These are phyloP conservation scores for Brachyrhaphis roseni DNA, from an alignment of 2,797 vertebrate species.

Conservation along the genomic window DNA sequence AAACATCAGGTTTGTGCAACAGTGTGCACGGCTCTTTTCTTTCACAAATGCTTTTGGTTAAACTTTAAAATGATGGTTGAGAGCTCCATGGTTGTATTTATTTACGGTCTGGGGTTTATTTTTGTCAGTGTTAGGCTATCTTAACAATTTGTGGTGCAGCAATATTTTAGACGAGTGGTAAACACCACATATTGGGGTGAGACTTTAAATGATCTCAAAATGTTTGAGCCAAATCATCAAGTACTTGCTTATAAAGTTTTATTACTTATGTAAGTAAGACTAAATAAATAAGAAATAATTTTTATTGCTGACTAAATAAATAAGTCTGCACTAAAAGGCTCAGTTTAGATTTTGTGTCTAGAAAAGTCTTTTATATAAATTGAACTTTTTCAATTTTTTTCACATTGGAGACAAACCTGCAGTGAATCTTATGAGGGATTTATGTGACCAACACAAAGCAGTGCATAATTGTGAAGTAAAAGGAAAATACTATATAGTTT, in stretches of 20 bases:
- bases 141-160: neutral
- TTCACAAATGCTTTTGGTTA: neutral
- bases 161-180: neutral
- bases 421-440: neutral
- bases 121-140: neutral
- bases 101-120: neutral
- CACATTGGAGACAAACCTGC: neutral
- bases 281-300: no score
- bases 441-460: no score
- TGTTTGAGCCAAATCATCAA: neutral
- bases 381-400: neutral
- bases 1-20: neutral
- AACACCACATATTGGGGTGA: neutral
- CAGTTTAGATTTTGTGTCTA: neutral
- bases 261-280: neutral
- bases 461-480: no score
- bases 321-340: neutral
- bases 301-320: no score
- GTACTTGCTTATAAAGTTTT: neutral
- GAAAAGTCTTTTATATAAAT: neutral
- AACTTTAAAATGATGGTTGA: neutral
- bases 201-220: neutral
- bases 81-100: neutral
- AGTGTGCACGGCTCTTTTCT: neutral
- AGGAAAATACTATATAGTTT: no score